Evolutionary conservation across 2,888 invertebrate species (phyloP), one percentile per base, ranked within the genome.

Genomic region (Acanthoscelides obtectus): DNA sequence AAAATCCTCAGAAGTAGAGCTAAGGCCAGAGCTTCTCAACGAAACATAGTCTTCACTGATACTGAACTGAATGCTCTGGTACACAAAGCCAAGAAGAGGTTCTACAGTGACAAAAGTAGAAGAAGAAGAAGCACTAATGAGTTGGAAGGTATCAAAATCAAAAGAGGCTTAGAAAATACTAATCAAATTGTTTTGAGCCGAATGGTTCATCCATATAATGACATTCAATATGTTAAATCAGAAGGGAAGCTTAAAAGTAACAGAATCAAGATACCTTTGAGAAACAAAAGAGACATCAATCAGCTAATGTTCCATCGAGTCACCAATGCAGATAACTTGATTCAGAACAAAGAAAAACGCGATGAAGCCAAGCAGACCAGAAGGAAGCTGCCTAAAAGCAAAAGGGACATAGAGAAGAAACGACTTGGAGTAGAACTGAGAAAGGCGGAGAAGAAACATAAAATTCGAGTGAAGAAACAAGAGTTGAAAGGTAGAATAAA

Each of bases 1-100:
- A 79, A 78, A 71, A 80, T 83, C 27, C 75, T 85, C 69, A 79
- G 79, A 27, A 80, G 83, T 20, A 72, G 83, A 66, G 82, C 83
- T 0, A 79, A 78, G 70, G 76, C 76, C 3, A 82, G 81, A 77
- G 80, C 82, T 3, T 79, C 78, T 0, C 76, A 78, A 71, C 80
- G 77, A 68, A 79, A 82, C 70, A 79, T 82, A 17, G 73, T 76
- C 20, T 79, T 83, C 8, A 81, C 81, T 0, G 82, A 81, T 69
- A 76, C 79, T 67, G 83, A 83, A 77, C 68, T 84, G 22, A 81
- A 80, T 64, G 77, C 79, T 27, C 72, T 81, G 20, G 77, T 83
- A 45, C 75, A 77, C 6, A 80, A 79, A 74, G 81, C 81, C 4
- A 80, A 80, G 6, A 73, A 79, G 22, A 81, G 76, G 69, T 77